Evolutionary conservation across 1,140 invertebrate genomes (phyloP), one percentile per base, ranked within the genome.

Genomic region (Dreissena polymorpha): DNA sequence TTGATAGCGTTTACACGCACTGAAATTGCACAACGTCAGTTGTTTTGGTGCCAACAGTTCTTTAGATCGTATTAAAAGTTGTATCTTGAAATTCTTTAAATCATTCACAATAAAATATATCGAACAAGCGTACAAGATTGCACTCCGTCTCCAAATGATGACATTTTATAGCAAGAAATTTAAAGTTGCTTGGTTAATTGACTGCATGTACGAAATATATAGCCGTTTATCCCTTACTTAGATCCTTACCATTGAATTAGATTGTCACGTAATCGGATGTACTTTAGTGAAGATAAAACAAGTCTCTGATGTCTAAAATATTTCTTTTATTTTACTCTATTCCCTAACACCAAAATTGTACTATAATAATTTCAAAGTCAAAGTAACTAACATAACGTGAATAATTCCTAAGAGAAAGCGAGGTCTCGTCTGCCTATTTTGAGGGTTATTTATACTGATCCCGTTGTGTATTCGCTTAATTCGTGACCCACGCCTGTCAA

Each of bases 1-100:
- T 63, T n/a, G 60, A 63, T 63, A 63, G 23, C 60, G 60, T 63
- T 63, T 63, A 63, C 23, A 23, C 60, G 23, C 60, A 63, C 23
- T 63, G 23, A 23, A 63, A 23, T 63, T 63, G 18, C 23, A 10
- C 23, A 63, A 18, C 60, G 60, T 63, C 2, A 63, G 29, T n/a
- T 63, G 57, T n/a, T n/a, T 23, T n/a, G 18, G 57, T n/a, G 18
- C 57, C 18, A 23, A 63, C 57, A 63, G 23, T 63, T 63, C 23
- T 63, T 12, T 3, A 23, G 57, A 63, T 23, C 18, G 18, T 63
- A n/a, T 23, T n/a, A n/a, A 63, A 63, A 63, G 57, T n/a, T 6
- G 57, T 63, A 63, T n/a, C 18, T 63, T 63, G 57, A 5, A 5
- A 63, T 63, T 18, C 2, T 63, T n/a, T 2, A 63, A n/a, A 63